Evolutionary conservation across 2,113 vertebrate species (phyloP).

Genomic region (Cyprinodon variegatus): DNA sequence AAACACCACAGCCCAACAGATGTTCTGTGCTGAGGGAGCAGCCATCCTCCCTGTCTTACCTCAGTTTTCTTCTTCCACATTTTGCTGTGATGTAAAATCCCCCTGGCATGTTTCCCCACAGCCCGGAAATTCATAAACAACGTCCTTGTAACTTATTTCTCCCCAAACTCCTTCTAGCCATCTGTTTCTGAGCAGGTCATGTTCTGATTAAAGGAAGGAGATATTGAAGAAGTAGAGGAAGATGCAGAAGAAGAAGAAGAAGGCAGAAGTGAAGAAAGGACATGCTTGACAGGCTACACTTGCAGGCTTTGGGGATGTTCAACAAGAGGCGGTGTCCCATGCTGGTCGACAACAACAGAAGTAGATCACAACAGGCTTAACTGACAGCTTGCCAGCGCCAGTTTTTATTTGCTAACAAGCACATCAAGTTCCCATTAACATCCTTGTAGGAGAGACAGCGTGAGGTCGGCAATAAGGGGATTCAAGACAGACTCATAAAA

Average conservation of each 20-base stretch:
- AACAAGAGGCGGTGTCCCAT: slow-evolving; percentile 33
- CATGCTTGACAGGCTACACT: slow-evolving; percentile 38
- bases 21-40: slow-evolving; percentile 55
- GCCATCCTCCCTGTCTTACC: slow-evolving; percentile 13
- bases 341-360: slow-evolving; percentile 54
- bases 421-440: slow-evolving; percentile 59
- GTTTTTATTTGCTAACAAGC: slow-evolving; percentile 67
- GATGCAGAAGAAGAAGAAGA: not conserved
- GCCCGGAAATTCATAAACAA: slow-evolving; percentile 67
- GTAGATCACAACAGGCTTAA: slow-evolving; percentile 35
- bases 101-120: slow-evolving; percentile 41
- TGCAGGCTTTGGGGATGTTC: slow-evolving; percentile 38
- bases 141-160: slow-evolving; percentile 70
- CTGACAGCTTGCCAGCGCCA: slow-evolving; percentile 50
- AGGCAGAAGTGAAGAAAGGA: slow-evolving; percentile 24
- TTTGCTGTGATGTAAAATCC: slow-evolving; percentile 53
- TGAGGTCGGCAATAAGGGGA: slow-evolving; percentile 36
- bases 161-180: slow-evolving; percentile 64
- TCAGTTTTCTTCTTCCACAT: slow-evolving; percentile 31
- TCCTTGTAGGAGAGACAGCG: slow-evolving; percentile 37
- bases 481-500: slow-evolving; percentile 59
- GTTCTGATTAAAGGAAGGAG: slow-evolving; percentile 28
- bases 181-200: slow-evolving; percentile 65
- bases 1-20: slow-evolving; percentile 61
- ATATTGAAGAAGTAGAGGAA: slow-evolving; percentile 6